Evolutionary conservation across 1,140 invertebrate species (phyloP).

Genomic region (Myzus persicae): DNA sequence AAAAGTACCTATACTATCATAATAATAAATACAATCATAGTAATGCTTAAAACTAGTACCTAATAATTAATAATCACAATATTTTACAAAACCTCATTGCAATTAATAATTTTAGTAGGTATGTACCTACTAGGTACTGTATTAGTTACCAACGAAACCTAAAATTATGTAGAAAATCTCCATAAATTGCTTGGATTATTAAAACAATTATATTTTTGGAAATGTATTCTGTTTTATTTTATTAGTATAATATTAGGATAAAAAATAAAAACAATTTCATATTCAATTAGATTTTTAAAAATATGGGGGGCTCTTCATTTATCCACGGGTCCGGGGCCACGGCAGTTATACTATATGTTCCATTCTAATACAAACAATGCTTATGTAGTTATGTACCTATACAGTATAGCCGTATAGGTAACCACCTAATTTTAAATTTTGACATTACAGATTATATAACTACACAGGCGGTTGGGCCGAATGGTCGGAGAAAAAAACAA

Average conservation of each 20-base stretch:
- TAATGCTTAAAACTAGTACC: too few species aligned
- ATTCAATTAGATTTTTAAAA: too few species aligned
- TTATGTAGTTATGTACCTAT: not conserved
- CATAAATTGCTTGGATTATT: not conserved
- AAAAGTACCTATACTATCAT: not conserved
- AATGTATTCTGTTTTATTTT: not conserved
- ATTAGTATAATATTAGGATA: not conserved
- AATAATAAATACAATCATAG: not conserved
- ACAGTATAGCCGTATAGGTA: not conserved
- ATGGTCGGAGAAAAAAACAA: conserved; percentile 7
- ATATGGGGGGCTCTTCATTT: too few species aligned
- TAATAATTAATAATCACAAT: not conserved
- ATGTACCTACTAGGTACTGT: too few species aligned
- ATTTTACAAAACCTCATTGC: not conserved
- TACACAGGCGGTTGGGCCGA: conserved; percentile 36
- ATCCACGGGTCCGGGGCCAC: too few species aligned
- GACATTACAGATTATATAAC: conserved; percentile 3
- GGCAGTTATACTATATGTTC: too few species aligned
- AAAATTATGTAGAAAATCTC: not conserved
- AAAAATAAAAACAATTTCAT: not conserved
- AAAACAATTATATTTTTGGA: not conserved
- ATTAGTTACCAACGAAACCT: not conserved
- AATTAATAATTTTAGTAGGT: not conserved
- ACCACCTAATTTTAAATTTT: not conserved
- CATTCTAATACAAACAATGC: not conserved